Conservation (phyloP, 2,113 vertebrate genomes). For the Perca schrenkii region DNA sequence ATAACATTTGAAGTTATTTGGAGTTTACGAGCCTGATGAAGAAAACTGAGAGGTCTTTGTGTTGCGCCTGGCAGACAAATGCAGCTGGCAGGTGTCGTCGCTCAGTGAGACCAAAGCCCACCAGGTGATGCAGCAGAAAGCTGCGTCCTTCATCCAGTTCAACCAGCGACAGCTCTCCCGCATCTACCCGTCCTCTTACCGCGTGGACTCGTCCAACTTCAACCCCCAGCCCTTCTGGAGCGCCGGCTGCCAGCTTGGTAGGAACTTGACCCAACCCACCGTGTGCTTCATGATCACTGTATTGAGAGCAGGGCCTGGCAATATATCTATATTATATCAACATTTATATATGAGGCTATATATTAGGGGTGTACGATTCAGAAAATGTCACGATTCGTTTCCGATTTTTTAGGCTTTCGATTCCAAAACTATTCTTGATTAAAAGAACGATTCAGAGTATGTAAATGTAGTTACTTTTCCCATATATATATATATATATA, state of each 20-base stretch:
- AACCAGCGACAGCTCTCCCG: conserved; percentile 96
- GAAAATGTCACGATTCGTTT: too few species aligned
- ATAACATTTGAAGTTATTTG: neutral
- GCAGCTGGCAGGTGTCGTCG: conserved; percentile 96
- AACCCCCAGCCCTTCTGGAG: conserved; percentile 99
- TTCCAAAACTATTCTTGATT: too few species aligned
- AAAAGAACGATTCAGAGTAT: too few species aligned
- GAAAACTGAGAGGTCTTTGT: neutral
- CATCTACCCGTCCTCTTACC: conserved; percentile 96
- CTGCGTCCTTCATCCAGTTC: conserved; percentile 88
- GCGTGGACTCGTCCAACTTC: conserved; percentile 98
- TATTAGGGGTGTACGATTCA: too few species aligned
- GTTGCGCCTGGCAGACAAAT: conserved; percentile 78
- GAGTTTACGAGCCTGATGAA: neutral
- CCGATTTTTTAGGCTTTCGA: too few species aligned
- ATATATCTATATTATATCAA: too few species aligned
- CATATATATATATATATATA: too few species aligned
- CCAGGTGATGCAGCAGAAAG: conserved; percentile 95
- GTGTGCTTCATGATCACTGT: too few species aligned
- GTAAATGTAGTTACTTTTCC: too few species aligned
- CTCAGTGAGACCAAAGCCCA: conserved; percentile 97
- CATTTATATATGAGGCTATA: too few species aligned
- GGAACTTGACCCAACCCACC: neutral
- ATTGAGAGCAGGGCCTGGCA: too few species aligned
- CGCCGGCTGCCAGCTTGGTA: conserved; percentile 95